Evolutionary conservation across 1,140 invertebrate species (phyloP), one percentile per base, ranked within the genome.

Genomic region (Chironomus striatipennis): DNA sequence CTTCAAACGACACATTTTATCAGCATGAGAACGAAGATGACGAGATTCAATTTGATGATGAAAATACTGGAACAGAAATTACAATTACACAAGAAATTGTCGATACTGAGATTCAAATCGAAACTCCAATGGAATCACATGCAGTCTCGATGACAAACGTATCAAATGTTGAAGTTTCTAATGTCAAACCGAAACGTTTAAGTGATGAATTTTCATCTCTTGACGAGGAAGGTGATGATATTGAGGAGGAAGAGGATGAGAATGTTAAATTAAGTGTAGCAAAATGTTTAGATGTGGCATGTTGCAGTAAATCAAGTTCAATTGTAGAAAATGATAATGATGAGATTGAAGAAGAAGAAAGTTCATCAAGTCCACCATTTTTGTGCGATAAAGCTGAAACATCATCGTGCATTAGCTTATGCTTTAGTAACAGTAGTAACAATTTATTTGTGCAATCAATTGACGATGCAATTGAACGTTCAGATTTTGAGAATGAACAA

Each of bases 401-500:
- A 73, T 73, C 57, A 17, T 17, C 64, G 24, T 21, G 21, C 21
- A 42, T 74, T 24, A 21, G 74, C 21, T n/a, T 70, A 9, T 72
- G 24, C 65, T 74, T 43, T 43, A 34, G 64, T 64, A 70, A 43
- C 20, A 70, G 21, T 34, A 64, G 65, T 42, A 65, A 74, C 24
- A 70, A 81, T 70, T 82, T 80, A n/a, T 78, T 80, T 57, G 73
- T 75, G 75, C 75, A 75, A 74, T 81, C 79, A 3, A 82, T 82
- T 78, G 81, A 82, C 77, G 47, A 70, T 70, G 76, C 79, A 34
- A 79, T 82, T 24, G 81, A 82, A 75, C 78, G 81, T n/a, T 76
- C 77, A 5, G 81, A 82, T n/a, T 82, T 81, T 73, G 81, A 82
- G 73, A 79, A 75, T 21, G 81, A 82, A 34, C 80, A 82, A 74